Evolutionary conservation across 1,140 invertebrate genomes (phyloP).

Genomic region (Trichoplusia ni): DNA sequence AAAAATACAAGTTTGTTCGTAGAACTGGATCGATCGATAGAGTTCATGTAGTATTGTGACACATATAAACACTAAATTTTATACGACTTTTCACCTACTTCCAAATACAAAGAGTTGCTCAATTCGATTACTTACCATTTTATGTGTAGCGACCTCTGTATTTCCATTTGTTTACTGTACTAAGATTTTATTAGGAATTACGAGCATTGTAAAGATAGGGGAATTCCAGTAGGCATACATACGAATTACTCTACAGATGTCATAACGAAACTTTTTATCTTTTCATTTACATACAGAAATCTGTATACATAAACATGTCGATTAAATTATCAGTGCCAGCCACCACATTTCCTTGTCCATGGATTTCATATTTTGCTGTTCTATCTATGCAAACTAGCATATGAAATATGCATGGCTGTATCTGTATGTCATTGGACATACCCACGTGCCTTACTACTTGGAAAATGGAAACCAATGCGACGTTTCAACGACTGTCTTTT

Average conservation of each 20-base stretch:
- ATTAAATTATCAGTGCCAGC: not conserved
- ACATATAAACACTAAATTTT: no score
- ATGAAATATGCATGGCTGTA: slow-evolving; percentile 13
- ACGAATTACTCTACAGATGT: no score
- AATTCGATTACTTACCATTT: no score
- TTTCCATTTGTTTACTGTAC: no score
- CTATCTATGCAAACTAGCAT: not conserved
- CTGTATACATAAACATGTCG: no score
- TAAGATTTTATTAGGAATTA: no score
- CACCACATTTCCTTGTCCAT: not conserved
- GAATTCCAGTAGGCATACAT: no score
- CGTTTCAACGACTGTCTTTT: slow-evolving; percentile 18
- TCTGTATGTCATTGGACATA: slow-evolving; percentile 5
- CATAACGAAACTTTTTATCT: no score
- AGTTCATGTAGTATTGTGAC: not conserved
- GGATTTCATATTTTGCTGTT: slow-evolving; percentile 1
- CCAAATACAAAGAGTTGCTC: no score
- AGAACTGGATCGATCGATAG: not conserved
- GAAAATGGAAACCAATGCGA: slow-evolving; percentile 15
- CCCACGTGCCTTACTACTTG: slow-evolving; percentile 8
- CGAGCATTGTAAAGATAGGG: no score
- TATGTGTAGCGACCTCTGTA: not conserved
- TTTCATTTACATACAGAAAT: no score
- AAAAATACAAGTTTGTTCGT: not conserved
- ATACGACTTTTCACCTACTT: no score